Base-by-base conservation (phyloP, 2,113 vertebrate species). In the Nothoprocta pentlandii region DNA sequence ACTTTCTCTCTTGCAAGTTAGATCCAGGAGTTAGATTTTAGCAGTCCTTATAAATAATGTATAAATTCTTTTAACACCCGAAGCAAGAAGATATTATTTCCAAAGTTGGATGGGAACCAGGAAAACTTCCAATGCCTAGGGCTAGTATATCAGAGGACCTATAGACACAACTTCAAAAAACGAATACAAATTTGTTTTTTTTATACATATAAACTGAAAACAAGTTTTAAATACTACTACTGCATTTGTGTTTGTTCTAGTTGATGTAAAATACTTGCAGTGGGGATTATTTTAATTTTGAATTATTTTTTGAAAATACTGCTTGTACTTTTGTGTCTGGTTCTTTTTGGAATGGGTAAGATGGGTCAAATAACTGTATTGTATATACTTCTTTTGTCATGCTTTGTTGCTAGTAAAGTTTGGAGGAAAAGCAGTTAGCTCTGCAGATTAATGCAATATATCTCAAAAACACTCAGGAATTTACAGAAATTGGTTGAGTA, bases 71-170 rank as follows among this genome's bases (percentile, higher is more conserved):
- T 96, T 96, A 97, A 93, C 95, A 96, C 95, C 92, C 8, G 76
- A 96, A 96, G 95, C 91, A 96, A 96, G 96, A 92, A 96, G 95
- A 94, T 97, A 96, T 81, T 93, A 91, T 96, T 96, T 96, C 94
- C 94, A 22, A 85, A 95, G 92, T 91, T 97, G 95, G 95, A 97
- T 90, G 86, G 83, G 93, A 94, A 97, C 95, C 95, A 96, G 94
- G 95, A 97, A 97, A 96, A 95, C 91, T 96, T 94, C 93, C 95
- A 64, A 89, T 78, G 96, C 94, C 92, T 93, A 11, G 82, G 95
- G 94, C 71, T 95, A 94, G 42, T 89, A 64, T 97, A 80, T 96
- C 93, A 94, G 75, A 80, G 67, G 75, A 94, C 90, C 80, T 83
- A 42, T 41, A 95, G 94, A 71, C 51, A 89, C 90, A 92, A 41